Evolutionary conservation across 2,888 invertebrate species (phyloP), one percentile per base, ranked within the genome.

Genomic region (Dynastes maya): DNA sequence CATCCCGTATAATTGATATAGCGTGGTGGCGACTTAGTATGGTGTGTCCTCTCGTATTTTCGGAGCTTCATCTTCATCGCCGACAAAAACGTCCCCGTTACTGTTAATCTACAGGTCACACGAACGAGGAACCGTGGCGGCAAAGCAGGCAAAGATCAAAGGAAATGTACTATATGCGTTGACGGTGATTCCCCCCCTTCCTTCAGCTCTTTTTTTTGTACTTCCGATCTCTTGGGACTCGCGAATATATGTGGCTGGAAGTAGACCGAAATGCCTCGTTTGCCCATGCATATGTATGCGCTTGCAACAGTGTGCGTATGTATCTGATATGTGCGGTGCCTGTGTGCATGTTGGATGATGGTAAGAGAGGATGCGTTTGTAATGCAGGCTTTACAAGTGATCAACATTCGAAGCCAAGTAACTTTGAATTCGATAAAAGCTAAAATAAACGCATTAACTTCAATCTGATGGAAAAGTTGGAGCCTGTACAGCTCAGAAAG

Each of bases 91-190:
- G n/a, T 53, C 5, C n/a, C 53, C 78, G 78, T 79, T 78, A 78
- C 79, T 77, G 79, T 76, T 80, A 80, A 80, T 80, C 80, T 79
- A 78, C 79, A 79, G 80, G 80, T 80, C 80, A 72, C 71, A 71
- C 71, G 53, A 64, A 37, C 37, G 77, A 77, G n/a, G 64, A 71
- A 77, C 63, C 27, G 70, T 63, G 61, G 77, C 71, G 71, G 71
- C 58, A 58, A 71, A 81, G 80, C 53, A 78, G 80, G 64, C 76
- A 75, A 75, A 81, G 82, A 82, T 82, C 83, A 83, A 83, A 83
- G 83, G 79, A 83, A 83, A 83, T 82, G 77, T 79, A 76, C 80
- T 80, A 81, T 82, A 79, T 76, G 79, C 81, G 79, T 80, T 80
- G 78, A 77, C 79, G 79, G 79, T 79, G 71, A 77, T 79, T 79